Evolutionary conservation across 2,113 vertebrate species (phyloP).

Genomic region (Dendropsophus ebraccatus): DNA sequence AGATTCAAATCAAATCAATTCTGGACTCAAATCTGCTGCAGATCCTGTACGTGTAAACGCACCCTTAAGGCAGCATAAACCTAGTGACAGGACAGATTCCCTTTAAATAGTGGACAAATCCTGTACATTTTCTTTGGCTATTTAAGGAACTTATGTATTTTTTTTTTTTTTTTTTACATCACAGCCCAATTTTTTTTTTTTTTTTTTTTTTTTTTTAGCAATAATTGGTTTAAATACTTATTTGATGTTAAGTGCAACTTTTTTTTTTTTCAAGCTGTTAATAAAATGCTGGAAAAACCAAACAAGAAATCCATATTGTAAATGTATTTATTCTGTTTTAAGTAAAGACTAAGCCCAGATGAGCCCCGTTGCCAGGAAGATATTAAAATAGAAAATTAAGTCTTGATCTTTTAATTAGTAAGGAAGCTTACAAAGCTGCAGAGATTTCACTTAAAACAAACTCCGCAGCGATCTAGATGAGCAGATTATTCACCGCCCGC

Average conservation of each 20-base stretch:
- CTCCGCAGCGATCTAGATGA: slow-evolving; percentile 13
- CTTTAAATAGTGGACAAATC: neutral
- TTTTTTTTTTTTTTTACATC: neutral
- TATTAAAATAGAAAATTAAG: slow-evolving; percentile 32
- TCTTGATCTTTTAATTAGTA: slow-evolving; percentile 44
- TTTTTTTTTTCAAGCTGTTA: neutral
- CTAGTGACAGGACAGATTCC: no score
- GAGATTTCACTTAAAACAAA: slow-evolving; percentile 32
- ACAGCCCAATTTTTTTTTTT: neutral
- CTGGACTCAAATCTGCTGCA: no score
- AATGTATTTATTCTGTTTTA: slow-evolving; percentile 29
- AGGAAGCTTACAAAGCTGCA: slow-evolving; percentile 23
- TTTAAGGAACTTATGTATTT: no score
- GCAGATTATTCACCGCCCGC: neutral
- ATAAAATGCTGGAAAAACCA: neutral
- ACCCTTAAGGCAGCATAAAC: no score
- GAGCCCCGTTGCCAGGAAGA: neutral
- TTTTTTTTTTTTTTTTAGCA: neutral
- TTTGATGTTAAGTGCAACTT: slow-evolving; percentile 10
- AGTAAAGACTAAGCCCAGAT: neutral
- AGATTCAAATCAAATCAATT: no score
- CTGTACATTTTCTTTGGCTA: neutral
- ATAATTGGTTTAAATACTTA: neutral
- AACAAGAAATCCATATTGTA: slow-evolving; percentile 6
- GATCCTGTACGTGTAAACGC: no score